Conservation (phyloP, 2,797 vertebrate species). For the Arrhamphus sclerolepis region DNA sequence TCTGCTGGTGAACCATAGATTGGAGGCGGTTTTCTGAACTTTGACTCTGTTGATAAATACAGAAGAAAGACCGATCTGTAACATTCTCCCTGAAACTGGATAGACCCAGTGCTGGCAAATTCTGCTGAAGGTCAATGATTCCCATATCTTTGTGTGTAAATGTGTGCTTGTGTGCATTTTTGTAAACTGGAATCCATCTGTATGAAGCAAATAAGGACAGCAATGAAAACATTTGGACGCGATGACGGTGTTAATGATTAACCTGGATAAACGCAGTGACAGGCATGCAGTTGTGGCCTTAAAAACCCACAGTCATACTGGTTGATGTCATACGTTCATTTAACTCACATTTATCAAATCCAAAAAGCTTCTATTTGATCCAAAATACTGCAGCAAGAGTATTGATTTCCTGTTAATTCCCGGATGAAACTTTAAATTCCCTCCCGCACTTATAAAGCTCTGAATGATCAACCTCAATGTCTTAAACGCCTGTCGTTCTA, state of each 20-base stretch:
- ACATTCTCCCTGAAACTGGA: conserved; percentile 67
- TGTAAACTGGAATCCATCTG: not conserved
- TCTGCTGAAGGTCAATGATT: conserved; percentile 51
- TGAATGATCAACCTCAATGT: too few relatives aligned
- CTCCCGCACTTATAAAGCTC: too few relatives aligned
- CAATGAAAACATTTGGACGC: not conserved
- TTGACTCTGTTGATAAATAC: conserved; percentile 72
- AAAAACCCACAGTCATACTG: not conserved
- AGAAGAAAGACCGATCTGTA: conserved; percentile 14
- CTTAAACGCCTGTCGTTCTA: too few relatives aligned
- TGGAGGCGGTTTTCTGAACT: conserved; percentile 57
- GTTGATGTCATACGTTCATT: too few relatives aligned
- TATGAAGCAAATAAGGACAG: conserved; percentile 7
- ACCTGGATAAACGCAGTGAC: conserved; percentile 18
- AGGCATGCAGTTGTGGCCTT: not conserved
- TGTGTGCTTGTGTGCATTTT: conserved; percentile 15
- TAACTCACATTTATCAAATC: too few relatives aligned
- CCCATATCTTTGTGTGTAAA: conserved; percentile 20
- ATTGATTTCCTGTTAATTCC: too few relatives aligned
- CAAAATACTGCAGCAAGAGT: too few relatives aligned
- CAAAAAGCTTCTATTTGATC: too few relatives aligned
- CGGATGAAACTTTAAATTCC: too few relatives aligned
- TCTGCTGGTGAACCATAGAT: conserved; percentile 29
- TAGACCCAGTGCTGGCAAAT: conserved; percentile 55
- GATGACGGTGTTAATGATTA: conserved; percentile 35